These are phyloP conservation scores for Meda fulgida DNA, from an alignment of 2,797 vertebrate species.

Conservation along the genomic window DNA sequence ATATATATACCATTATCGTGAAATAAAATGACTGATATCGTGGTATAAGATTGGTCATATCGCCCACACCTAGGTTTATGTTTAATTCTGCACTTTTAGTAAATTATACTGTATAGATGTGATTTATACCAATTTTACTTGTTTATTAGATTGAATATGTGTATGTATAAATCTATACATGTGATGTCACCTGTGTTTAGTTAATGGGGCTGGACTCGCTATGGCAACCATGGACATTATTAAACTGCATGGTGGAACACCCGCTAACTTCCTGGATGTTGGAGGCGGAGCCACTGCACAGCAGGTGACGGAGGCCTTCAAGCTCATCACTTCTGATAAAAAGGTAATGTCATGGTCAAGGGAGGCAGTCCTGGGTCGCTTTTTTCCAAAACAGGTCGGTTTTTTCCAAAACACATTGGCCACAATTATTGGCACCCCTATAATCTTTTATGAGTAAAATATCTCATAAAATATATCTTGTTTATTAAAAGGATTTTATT, in stretches of 20 bases:
- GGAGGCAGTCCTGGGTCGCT: not conserved
- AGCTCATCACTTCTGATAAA: slow-evolving; percentile 97
- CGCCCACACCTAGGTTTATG: not conserved
- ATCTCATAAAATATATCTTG: no score
- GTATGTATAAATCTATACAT: not conserved
- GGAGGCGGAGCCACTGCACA: slow-evolving; percentile 95
- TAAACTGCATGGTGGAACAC: slow-evolving; percentile 96
- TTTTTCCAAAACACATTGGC: no score
- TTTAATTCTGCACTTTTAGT: not conserved
- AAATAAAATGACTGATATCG: no score
- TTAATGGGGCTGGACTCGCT: slow-evolving; percentile 96
- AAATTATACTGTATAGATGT: not conserved
- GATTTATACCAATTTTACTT: not conserved
- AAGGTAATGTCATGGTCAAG: slow-evolving; percentile 79
- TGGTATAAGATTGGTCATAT: no score
- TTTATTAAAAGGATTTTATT: no score
- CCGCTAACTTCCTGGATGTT: slow-evolving; percentile 98
- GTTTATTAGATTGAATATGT: not conserved
- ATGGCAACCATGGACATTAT: slow-evolving; percentile 99
- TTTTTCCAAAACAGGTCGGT: no score
- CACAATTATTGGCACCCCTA: no score
- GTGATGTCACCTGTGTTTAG: slow-evolving; percentile 66
- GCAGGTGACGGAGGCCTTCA: slow-evolving; percentile 98
- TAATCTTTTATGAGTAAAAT: no score
- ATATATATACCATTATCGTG: no score